phyloP scores from a whole-genome alignment of 2,888 invertebrate genomes.

The Drosophila dives region DNA sequence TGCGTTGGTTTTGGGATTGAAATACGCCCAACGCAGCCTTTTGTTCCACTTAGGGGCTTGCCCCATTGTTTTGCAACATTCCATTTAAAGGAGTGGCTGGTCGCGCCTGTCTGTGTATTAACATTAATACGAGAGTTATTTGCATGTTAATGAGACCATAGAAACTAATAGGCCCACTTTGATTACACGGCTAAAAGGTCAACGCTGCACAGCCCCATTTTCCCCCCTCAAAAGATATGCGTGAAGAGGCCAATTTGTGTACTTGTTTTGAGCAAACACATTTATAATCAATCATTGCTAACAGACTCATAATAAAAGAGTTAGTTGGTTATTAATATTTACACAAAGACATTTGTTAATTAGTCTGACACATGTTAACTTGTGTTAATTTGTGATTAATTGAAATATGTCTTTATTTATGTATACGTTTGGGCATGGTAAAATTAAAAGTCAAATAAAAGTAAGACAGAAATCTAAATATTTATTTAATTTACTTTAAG shows the following conservation, averaged over 20 bases:
- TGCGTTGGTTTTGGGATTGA: neutral
- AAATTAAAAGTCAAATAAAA: too few relatives aligned
- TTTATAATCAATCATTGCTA: neutral
- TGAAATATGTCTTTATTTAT: neutral
- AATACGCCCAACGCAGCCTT: slow-evolving; percentile 16
- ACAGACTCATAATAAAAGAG: neutral
- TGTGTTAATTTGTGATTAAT: neutral
- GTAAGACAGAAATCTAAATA: neutral
- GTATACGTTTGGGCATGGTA: too few relatives aligned
- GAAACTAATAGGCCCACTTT: slow-evolving; percentile 58
- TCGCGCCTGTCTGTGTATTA: slow-evolving; percentile 50
- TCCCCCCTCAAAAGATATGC: neutral
- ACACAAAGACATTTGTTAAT: neutral
- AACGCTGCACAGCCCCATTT: neutral
- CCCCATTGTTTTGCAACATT: slow-evolving; percentile 43
- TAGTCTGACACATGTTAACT: neutral
- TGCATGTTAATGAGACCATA: slow-evolving; percentile 69
- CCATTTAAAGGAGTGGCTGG: slow-evolving; percentile 32
- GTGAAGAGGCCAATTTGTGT: neutral
- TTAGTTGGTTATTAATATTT: neutral
- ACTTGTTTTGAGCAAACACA: neutral
- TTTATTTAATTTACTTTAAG: neutral
- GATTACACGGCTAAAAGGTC: slow-evolving; percentile 63
- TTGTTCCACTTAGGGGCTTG: slow-evolving; percentile 46
- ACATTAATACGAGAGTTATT: slow-evolving; percentile 60